Base-by-base conservation (phyloP, 30 jellyfish, hydroid and myxozoan genomes). In the Aurelia sp. region DNA sequence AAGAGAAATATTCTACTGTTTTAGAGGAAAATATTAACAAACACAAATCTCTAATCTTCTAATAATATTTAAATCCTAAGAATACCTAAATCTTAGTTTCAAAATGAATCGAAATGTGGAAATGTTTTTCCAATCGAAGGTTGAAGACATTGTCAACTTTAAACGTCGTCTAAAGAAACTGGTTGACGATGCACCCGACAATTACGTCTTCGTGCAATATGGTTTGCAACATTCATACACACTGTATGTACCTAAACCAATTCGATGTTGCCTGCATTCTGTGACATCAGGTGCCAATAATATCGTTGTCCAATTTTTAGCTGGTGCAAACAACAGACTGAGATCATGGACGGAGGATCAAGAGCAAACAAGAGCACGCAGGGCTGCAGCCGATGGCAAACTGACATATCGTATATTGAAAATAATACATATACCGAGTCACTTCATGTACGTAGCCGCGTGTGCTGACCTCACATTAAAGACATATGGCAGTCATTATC, bases 391-490 rank as follows among this genome's bases (percentile, higher is more conserved):
- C n/a, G 90, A 53, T 19, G 40, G 53, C 31, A 21, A n/a, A 44
- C 24, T 90, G 55, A 89, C 72, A 18, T 82, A 74, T 38, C 67
- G 85, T 20, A 78, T 96, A 13, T 35, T 58, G 66, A 85, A 81
- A 40, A 57, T 90, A 5, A 63, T 88, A 24, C 86, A 85, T 78
- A 59, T 81, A 22, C 81, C 92, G 7, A 50, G 35, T 11, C 78
- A 85, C 63, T 78, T 71, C 66, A 53, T 80, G 18, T 84, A 84
- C 67, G 86, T 96, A 13, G 97, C 98, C 5, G 90, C 81, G 33
- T 96, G 97, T 71, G 72, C 88, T 18, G 99, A 96, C 67, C 72
- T 96, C 59, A 74, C 96, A 19, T 51, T 96, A 41, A 88, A 94
- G 67, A 67, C 89, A 40, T 87, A 35, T 44, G 91, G 96, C 9